Percentiles rank a stretch among this genome's conserved stretches.
Evolutionary conservation across 2,888 invertebrate species (phyloP).

Genomic region (Epistrophella euchroma): DNA sequence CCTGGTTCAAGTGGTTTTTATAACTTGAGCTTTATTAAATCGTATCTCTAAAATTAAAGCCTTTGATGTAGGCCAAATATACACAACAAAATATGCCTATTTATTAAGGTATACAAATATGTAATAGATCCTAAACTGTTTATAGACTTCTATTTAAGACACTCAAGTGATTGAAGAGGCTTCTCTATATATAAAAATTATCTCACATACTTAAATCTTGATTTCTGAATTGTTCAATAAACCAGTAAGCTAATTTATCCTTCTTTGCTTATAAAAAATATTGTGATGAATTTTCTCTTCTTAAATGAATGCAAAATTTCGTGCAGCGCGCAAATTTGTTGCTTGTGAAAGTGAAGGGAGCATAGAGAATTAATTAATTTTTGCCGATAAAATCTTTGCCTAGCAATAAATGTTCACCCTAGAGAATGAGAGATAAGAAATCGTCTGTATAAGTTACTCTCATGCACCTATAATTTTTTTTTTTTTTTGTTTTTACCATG

Average conservation of each 20-base stretch:
- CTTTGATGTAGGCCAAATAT: too few species aligned
- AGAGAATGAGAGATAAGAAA: background rate
- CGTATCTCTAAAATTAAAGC: too few species aligned
- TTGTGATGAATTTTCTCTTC: background rate
- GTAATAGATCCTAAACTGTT: too few species aligned
- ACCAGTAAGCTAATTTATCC: background rate
- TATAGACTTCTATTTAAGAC: too few species aligned
- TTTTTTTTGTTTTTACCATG: background rate
- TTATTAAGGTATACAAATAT: too few species aligned
- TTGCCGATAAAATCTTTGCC: constrained; percentile 20
- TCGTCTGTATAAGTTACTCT: background rate
- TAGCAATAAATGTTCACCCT: background rate
- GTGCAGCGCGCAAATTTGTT: constrained; percentile 21
- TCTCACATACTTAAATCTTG: background rate
- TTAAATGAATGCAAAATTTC: constrained; percentile 30
- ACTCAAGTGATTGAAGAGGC: too few species aligned
- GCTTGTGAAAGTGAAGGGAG: background rate
- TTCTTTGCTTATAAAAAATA: background rate
- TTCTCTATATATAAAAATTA: background rate
- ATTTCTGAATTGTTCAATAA: background rate
- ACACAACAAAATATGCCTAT: too few species aligned
- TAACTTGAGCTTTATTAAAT: too few species aligned
- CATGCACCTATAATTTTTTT: background rate
- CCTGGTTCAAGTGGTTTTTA: too few species aligned
- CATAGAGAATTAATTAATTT: constrained; percentile 23